These are phyloP conservation scores for Aleiodes leptofemur DNA, from an alignment of 2,888 invertebrate genomes.

Conservation along the genomic window DNA sequence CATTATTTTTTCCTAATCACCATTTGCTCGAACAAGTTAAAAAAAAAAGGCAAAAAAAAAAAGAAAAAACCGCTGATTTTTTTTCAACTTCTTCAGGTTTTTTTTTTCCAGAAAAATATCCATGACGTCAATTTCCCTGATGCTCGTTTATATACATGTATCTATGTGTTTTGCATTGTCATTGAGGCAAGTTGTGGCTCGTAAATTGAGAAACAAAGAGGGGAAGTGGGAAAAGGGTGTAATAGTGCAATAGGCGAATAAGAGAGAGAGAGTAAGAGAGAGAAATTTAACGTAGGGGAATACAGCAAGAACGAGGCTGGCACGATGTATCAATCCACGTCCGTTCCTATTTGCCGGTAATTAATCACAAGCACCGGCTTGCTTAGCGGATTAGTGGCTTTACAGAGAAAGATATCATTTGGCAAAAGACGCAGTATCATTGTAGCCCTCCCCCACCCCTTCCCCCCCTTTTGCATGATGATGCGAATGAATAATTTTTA, in stretches of 20 bases:
- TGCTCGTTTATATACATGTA: constrained; percentile 26
- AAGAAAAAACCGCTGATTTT: constrained; percentile 24
- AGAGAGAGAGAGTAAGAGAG: constrained; percentile 20
- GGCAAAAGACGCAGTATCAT: constrained; percentile 35
- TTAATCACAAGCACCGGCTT: constrained; percentile 62
- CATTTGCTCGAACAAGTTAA: neutral
- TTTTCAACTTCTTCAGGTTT: constrained; percentile 1
- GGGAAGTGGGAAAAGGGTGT: neutral
- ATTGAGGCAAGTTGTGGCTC: constrained; percentile 30
- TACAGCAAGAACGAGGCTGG: constrained; percentile 65
- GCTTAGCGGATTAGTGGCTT: constrained; percentile 42
- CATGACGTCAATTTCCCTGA: constrained; percentile 19
- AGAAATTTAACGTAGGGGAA: constrained; percentile 55
- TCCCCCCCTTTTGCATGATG: neutral
- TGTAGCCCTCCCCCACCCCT: neutral
- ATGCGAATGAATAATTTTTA: constrained; percentile 7
- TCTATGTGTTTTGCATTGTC: constrained; percentile 42
- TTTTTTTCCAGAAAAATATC: neutral
- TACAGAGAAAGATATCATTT: constrained; percentile 39
- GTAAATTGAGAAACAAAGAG: constrained; percentile 39
- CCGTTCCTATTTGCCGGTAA: constrained; percentile 71
- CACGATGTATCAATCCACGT: constrained; percentile 72
- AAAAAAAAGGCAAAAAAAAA: constrained; percentile 31
- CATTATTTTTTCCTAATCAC: constrained; percentile 39
- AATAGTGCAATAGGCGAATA: constrained; percentile 8